phyloP scores from a whole-genome alignment of 92 coral and sea anemone genomes.

The Actinernus sp. region DNA sequence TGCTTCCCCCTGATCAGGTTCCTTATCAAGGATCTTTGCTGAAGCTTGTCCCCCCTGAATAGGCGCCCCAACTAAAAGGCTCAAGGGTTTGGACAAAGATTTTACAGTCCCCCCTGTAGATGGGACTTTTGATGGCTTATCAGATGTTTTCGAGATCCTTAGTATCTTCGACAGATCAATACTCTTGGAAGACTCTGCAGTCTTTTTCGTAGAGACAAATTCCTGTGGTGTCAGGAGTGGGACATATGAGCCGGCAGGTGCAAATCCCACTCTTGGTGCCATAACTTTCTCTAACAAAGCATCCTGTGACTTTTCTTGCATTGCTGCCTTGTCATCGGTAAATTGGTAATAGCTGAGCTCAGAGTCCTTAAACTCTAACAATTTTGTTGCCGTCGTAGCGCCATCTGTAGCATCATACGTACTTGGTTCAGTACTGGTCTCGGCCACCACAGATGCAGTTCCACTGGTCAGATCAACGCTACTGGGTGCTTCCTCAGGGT shows the following conservation, averaged over 20 bases:
- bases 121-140: no score
- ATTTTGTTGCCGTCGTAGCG: not conserved
- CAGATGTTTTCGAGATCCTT: no score
- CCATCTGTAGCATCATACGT: conserved; percentile 3
- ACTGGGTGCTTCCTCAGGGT: not conserved
- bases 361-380: conserved; percentile 4
- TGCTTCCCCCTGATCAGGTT: not conserved
- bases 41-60: conserved; percentile 1
- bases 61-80: conserved; percentile 9
- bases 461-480: not conserved
- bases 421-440: not conserved
- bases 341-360: no score
- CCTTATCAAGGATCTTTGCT: conserved; percentile 4
- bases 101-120: no score
- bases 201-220: conserved; percentile 6
- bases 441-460: not conserved
- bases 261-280: conserved; percentile 38
- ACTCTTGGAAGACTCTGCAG: no score
- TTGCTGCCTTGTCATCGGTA: not conserved
- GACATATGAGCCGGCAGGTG: conserved; percentile 3
- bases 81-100: no score
- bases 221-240: conserved; percentile 24
- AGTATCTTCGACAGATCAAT: no score
- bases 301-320: conserved; percentile 7
- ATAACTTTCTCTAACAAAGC: conserved; percentile 58